Base-by-base conservation (phyloP, 2,888 invertebrate species). In the Strigamia crassipes region DNA sequence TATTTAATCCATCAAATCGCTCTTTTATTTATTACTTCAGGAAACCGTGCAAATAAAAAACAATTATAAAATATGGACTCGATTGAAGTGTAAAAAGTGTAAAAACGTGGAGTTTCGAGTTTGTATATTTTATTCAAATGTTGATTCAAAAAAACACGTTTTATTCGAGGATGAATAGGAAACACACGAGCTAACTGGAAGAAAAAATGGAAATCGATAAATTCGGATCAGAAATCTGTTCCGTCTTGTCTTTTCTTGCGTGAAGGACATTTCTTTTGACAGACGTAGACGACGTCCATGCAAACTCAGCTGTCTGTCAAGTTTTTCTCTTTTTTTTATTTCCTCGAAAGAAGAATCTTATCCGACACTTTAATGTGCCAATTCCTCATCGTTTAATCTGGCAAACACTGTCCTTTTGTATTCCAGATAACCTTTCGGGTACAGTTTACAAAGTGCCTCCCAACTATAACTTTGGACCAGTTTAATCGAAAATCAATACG, bases 181-280 rank as follows among this genome's bases (percentile, higher is more conserved):
- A 66, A 66, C 61, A 66, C 61, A 66, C 18, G 23, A 66, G 5
- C 61, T 6, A 66, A 66, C 9, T 27, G n/a, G 31, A 73, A n/a
- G n/a, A 56, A 56, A 51, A 56, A 73, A 27, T 23, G 31, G 10
- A 13, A 31, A 73, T 73, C 73, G 73, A 73, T 73, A 23, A 73
- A 73, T 73, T 73, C 73, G 31, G 73, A 73, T 73, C 73, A 73
- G 73, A 73, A 73, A 73, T 73, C 73, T 73, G 73, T 73, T 73
- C 21, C 56, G 56, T 56, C 21, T 18, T 18, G 6, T 56, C 18
- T 18, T 56, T 56, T 18, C 27, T 73, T n/a, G 31, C 31, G 73
- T 73, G 73, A 73, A 73, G 73, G 73, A 73, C 73, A 73, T 73
- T 73, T 31, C 73, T 73, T 66, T 31, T 73, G 73, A 73, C 73